Conservation (phyloP, 2,888 invertebrate genomes). For the Capitulum mitella region DNA sequence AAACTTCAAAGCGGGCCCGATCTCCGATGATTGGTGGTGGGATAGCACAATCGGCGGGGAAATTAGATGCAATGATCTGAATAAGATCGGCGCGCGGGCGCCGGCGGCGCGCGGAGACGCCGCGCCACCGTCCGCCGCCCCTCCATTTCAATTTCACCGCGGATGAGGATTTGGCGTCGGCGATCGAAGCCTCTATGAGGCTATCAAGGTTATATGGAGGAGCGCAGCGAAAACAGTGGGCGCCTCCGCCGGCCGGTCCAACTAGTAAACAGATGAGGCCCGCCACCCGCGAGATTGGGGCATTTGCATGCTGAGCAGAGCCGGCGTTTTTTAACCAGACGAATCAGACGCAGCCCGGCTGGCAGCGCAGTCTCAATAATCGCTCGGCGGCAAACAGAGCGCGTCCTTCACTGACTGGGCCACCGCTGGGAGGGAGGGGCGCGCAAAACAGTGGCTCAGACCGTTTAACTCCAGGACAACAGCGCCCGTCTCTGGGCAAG, state of each 20-base stretch:
- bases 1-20: slow-evolving; percentile 15
- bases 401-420: no score
- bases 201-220: slow-evolving; percentile 13
- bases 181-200: slow-evolving; percentile 7
- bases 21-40: slow-evolving; percentile 8
- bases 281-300: not conserved
- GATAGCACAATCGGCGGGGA: slow-evolving; percentile 8
- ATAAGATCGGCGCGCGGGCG: not conserved
- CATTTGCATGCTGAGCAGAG: not conserved
- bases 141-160: slow-evolving; percentile 7
- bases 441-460: no score
- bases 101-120: not conserved
- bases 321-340: not conserved
- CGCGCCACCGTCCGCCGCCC: not conserved
- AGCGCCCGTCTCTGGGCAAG: no score
- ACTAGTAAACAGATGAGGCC: not conserved
- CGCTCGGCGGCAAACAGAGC: no score
- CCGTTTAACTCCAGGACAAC: no score
- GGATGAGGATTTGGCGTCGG: not conserved
- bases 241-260: not conserved
- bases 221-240: not conserved
- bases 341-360: not conserved
- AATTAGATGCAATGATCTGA: not conserved
- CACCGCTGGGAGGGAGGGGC: no score
- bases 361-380: no score